Percentiles rank a stretch among this genome's conserved stretches.
These are phyloP conservation scores for Manis crassicaudata DNA, from an alignment of 2,797 vertebrate species.

Conservation along the genomic window DNA sequence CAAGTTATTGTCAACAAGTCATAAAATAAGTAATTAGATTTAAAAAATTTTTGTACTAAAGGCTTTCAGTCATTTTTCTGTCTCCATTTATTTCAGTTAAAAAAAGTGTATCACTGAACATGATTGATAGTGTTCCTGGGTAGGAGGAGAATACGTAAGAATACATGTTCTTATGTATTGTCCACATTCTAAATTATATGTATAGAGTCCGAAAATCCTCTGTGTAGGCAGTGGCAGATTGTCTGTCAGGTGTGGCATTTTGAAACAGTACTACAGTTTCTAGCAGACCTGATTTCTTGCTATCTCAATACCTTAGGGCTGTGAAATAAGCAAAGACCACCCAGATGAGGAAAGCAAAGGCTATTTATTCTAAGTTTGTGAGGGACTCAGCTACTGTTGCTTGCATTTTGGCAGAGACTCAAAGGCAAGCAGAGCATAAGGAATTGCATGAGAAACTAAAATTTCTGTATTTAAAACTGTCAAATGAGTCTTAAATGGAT, in stretches of 20 bases:
- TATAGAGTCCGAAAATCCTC: neutral
- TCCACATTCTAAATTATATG: neutral
- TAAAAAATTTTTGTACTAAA: neutral
- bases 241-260: neutral
- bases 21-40: neutral
- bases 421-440: constrained; percentile 28
- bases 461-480: constrained; percentile 61
- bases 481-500: constrained; percentile 58
- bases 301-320: neutral
- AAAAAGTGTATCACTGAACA: neutral
- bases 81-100: neutral
- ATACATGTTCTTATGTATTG: neutral
- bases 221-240: neutral
- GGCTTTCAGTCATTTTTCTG: neutral
- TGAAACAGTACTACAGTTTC: neutral
- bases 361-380: neutral
- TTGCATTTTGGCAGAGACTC: neutral
- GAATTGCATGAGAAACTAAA: constrained; percentile 58
- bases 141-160: neutral
- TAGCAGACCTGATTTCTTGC: neutral
- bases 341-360: neutral
- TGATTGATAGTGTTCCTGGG: neutral
- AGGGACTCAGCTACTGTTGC: neutral
- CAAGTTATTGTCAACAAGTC: neutral
- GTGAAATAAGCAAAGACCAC: neutral